Evolutionary conservation across 1,140 invertebrate species (phyloP), one percentile per base, ranked within the genome.

Genomic region (Dendrolimus punctatus): DNA sequence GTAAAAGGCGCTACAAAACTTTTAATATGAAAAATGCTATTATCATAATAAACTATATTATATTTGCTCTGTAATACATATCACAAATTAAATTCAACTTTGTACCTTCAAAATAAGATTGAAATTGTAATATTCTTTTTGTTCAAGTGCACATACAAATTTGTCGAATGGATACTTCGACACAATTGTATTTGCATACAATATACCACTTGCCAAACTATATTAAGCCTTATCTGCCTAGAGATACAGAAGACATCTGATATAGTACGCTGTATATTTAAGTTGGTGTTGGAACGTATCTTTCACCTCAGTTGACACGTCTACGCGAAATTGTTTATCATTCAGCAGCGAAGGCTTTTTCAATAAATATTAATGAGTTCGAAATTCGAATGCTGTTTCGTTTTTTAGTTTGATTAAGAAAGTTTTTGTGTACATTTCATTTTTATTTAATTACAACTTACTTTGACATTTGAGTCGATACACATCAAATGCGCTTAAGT

Each of bases 1-100:
- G 43, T 40, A 45, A 44, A 39, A 45, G 41, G 41, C 50, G 50
- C 42, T 37, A 42, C 42, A 56, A 71, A 80, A 83, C 65, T 83
- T 84, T 84, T 84, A 84, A 84, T 81, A 80, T 81, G 80, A 84
- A 84, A 84, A 84, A 84, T 81, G 71, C 66, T 69, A 84, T 84
- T 84, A 84, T 84, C 73, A 80, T 80, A 79, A 66, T 58, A 57
- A 57, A 57, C 60, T 59, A 60, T 59, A 46, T 39, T 42, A 8
- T 40, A 42, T 41, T 45, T 63, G 40, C 38, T 6, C 42, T 44
- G 4, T 49, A 45, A 49, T 40, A 40, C 40, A 5, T 6, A 38
- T 8, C 23, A 6, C 10, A 39, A 47, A 39, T 7, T 8, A 71
- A 60, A 57, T 38, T 62, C 6, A 60, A 57, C 58, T 62, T 63